These are phyloP conservation scores for Grammomys surdaster DNA, from an alignment of 2,113 vertebrate genomes.

Conservation along the genomic window DNA sequence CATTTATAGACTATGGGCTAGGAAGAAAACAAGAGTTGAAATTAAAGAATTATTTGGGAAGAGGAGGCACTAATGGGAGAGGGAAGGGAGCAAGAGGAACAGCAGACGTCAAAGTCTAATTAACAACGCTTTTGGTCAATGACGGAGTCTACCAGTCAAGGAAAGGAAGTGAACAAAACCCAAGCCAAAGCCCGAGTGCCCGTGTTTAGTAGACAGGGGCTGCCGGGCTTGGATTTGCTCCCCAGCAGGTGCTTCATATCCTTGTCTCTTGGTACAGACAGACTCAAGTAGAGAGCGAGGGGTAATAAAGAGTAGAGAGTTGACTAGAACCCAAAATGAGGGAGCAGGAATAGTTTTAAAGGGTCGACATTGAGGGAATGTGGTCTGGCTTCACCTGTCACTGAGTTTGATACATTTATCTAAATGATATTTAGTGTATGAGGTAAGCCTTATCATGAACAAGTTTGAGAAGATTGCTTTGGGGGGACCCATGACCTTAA, in stretches of 20 bases:
- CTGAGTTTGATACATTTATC: not conserved
- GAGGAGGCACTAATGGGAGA: not conserved
- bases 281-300: not conserved
- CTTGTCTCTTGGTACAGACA: not conserved
- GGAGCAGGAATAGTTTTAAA: not conserved
- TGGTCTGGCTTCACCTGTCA: not conserved
- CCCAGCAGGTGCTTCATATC: not conserved
- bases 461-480: constrained; percentile 12
- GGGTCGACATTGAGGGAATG: not conserved
- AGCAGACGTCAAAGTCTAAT: not conserved
- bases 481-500: not conserved
- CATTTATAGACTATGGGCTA: not conserved
- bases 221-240: not conserved
- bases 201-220: not conserved
- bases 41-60: not conserved
- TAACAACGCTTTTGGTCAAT: no score
- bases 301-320: not conserved
- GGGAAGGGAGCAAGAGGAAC: no score
- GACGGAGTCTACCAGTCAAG: not conserved
- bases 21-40: no score
- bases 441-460: not conserved
- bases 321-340: not conserved
- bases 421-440: not conserved
- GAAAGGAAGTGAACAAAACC: not conserved
- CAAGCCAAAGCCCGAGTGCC: not conserved